phyloP scores from a whole-genome alignment of 2,113 vertebrate species.

The Nipponia nippon region DNA sequence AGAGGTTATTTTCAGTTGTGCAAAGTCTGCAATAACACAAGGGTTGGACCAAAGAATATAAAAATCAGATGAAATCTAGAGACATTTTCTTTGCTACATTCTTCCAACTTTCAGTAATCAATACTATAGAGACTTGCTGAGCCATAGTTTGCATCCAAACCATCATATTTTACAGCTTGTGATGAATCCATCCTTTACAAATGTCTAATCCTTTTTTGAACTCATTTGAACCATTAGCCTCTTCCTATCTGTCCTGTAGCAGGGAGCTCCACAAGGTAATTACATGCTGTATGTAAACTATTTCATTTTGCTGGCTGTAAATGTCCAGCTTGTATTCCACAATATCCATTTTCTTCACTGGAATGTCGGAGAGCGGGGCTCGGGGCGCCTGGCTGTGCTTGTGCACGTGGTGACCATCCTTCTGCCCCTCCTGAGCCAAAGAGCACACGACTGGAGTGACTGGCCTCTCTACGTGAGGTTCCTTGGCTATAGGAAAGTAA shows the following conservation, averaged over 20 bases:
- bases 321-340: not conserved
- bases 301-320: not conserved
- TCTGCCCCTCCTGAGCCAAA: not conserved
- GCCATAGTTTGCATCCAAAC: not conserved
- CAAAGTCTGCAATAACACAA: not conserved
- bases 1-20: not conserved
- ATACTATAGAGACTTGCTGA: not conserved
- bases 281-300: not conserved
- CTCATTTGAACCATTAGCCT: not conserved
- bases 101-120: not conserved
- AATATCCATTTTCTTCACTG: not conserved
- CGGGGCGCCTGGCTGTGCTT: not conserved
- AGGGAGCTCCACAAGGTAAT: not conserved
- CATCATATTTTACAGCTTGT: not conserved
- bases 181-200: not conserved
- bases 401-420: fast-evolving
- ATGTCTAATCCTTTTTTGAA: not conserved
- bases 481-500: not conserved
- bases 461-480: not conserved
- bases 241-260: not conserved
- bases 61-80: not conserved
- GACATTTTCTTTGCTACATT: not conserved
- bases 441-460: fast-evolving
- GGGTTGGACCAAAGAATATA: not conserved
- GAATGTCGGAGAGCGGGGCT: not conserved